Conservation (phyloP, 1,140 invertebrate genomes). For the Ruditapes philippinarum region DNA sequence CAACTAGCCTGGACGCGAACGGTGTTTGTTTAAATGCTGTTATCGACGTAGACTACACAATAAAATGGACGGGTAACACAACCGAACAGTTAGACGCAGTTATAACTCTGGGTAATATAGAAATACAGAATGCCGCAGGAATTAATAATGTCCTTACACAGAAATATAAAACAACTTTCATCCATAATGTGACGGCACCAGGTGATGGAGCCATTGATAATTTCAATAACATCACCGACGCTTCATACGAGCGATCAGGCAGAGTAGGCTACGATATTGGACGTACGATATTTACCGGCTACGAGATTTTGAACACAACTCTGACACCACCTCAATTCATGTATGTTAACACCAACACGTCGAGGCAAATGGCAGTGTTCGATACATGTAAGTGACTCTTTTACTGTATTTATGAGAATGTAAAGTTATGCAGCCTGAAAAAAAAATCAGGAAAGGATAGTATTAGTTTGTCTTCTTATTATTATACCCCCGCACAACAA, state of each 20-base stretch:
- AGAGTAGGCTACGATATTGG: conserved; percentile 73
- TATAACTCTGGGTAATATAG: conserved; percentile 64
- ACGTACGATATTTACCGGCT: conserved; percentile 70
- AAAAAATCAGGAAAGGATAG: too few species aligned
- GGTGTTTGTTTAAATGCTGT: conserved; percentile 68
- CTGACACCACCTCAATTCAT: conserved; percentile 32
- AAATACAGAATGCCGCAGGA: not conserved
- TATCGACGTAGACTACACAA: conserved; percentile 73
- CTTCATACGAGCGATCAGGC: conserved; percentile 65
- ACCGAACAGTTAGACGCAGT: conserved; percentile 67
- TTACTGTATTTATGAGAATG: too few species aligned
- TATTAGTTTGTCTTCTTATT: too few species aligned
- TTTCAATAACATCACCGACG: conserved; percentile 54
- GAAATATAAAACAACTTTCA: conserved; percentile 35
- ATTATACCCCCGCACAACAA: too few species aligned
- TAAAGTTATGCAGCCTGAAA: too few species aligned
- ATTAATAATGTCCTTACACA: conserved; percentile 24
- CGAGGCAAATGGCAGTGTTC: conserved; percentile 70
- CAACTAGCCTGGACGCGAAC: conserved; percentile 2
- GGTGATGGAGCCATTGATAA: conserved; percentile 60
- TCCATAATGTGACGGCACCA: conserved; percentile 37
- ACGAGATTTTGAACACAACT: conserved; percentile 40
- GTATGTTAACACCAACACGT: conserved; percentile 59
- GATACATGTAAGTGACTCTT: conserved; percentile 62
- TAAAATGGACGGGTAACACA: conserved; percentile 65